Conservation (phyloP, 2,113 vertebrate species). For the Choloepus hoffmanni region DNA sequence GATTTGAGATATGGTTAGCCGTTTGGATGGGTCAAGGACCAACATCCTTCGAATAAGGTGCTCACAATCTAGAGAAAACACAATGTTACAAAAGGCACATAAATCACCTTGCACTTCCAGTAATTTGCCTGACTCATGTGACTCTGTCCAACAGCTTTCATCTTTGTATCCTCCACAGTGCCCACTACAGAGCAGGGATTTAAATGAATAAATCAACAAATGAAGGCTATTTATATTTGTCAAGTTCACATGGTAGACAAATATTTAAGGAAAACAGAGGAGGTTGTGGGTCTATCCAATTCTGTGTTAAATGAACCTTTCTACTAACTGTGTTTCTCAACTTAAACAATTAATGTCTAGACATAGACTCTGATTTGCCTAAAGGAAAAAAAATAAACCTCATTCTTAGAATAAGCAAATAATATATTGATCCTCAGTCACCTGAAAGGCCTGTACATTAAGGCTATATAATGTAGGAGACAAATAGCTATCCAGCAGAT, state of each 20-base stretch:
- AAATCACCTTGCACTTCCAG: background rate
- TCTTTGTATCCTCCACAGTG: background rate
- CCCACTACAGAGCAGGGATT: conserved; percentile 7
- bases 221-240: background rate
- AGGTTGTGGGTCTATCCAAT: background rate
- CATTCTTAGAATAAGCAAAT: conserved; percentile 14
- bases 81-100: background rate
- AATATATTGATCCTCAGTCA: background rate
- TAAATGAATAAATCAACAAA: conserved; percentile 23
- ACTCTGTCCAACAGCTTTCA: conserved; percentile 2
- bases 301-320: conserved; percentile 27
- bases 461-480: background rate
- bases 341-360: conserved; percentile 45
- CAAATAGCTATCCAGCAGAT: background rate
- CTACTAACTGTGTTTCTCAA: background rate
- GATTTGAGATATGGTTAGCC: conserved; percentile 95
- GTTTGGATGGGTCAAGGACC: conserved; percentile 96
- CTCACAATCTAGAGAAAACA: conserved; percentile 92
- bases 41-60: conserved; percentile 98
- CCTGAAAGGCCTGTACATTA: background rate
- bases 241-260: conserved; percentile 30
- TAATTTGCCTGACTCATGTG: background rate
- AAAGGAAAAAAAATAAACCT: background rate
- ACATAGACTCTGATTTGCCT: background rate
- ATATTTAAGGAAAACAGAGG: conserved; percentile 31